Evolutionary conservation across 2,113 vertebrate species (phyloP).

Genomic region (Heterocephalus glaber): DNA sequence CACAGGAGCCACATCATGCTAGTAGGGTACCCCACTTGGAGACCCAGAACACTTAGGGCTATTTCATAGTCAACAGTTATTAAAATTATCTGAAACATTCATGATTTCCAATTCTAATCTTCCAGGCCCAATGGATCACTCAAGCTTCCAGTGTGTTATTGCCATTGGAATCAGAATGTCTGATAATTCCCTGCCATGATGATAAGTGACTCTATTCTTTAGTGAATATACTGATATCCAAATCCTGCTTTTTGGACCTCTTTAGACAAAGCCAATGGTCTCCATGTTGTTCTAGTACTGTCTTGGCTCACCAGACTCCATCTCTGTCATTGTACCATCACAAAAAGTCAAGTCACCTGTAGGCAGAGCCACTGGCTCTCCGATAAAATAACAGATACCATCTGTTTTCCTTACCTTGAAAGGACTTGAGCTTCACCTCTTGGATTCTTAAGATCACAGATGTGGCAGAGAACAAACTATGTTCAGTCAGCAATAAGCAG

Average conservation of each 20-base stretch:
- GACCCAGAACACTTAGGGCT: neutral
- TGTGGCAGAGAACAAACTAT: neutral
- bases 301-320: neutral
- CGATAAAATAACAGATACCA: neutral
- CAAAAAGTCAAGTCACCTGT: neutral
- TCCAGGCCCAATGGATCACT: neutral
- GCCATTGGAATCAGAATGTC: neutral
- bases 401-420: neutral
- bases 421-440: neutral
- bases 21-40: neutral
- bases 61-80: neutral
- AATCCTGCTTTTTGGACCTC: neutral
- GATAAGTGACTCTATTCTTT: neutral
- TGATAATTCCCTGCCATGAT: neutral
- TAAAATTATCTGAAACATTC: neutral
- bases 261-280: neutral
- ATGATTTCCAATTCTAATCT: neutral
- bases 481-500: neutral
- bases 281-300: neutral
- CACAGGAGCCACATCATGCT: neutral
- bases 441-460: neutral
- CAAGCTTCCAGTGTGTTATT: neutral
- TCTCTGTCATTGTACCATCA: neutral
- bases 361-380: neutral
- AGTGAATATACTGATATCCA: neutral